Evolutionary conservation across 2,888 invertebrate species (phyloP), one percentile per base, ranked within the genome.

Genomic region (Torymus texanus): DNA sequence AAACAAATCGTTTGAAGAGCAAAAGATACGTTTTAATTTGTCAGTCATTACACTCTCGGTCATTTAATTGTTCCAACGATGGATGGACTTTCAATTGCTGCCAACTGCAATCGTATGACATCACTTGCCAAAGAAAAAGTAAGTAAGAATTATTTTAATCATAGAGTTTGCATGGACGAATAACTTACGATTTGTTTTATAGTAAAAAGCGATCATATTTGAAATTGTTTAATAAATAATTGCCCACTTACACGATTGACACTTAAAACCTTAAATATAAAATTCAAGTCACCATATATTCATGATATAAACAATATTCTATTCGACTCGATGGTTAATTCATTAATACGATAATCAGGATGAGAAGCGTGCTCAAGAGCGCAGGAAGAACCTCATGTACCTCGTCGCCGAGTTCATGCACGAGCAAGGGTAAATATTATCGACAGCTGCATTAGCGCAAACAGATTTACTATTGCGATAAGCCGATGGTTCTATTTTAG

Each of bases 321-420:
- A 2, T 5, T 29, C 4, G 62, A 76, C 55, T 71, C 21, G 56
- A 73, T 18, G 18, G 13, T 67, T 75, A 81, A 83, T 78, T 74
- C 18, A 76, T 84, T 85, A 82, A 84, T 83, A 74, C 78, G 53
- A 84, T 75, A 81, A 84, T 81, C 75, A 90, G 90, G 88, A 87
- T 16, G 86, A 85, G 50, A 88, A 86, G 82, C 88, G 87, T 71
- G 81, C 75, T 18, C 86, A 85, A 82, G 88, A 88, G 81, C 86
- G 86, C 16, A 87, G 86, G 24, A 84, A 85, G 63, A 84, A 85
- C 73, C 78, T 89, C 81, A 87, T 94, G 13, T 94, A 95, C 88
- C 90, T 96, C 76, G 93, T 96, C 82, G 91, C 92, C 65, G 92
- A 93, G 13, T 95, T 94, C 91, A 90, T 96, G 83, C 91, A 91